Conservation (phyloP, 2,797 vertebrate species). For the Pristis pectinata region DNA sequence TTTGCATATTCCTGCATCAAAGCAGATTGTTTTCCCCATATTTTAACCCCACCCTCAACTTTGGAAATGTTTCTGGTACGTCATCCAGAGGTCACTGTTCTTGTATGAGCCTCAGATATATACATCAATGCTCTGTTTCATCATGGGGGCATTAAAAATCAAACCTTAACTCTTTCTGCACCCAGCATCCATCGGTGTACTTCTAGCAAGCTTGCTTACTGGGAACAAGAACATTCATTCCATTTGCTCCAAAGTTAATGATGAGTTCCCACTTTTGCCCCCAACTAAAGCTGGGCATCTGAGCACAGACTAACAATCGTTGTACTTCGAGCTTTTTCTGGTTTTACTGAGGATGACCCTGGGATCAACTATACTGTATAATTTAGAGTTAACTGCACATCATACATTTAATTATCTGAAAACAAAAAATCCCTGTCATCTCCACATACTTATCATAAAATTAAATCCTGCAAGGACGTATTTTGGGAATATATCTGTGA, state of each 20-base stretch:
- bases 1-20: not conserved
- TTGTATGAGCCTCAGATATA: not conserved
- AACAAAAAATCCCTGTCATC: not conserved
- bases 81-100: not conserved
- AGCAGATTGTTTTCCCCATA: not conserved
- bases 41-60: not conserved
- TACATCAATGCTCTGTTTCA: not conserved
- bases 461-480: not conserved
- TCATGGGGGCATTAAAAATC: not conserved
- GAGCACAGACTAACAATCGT: not conserved
- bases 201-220: not conserved
- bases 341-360: not conserved
- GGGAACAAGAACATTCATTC: not conserved
- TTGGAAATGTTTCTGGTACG: not conserved
- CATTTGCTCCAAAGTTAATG: too few species aligned
- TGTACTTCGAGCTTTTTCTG: not conserved
- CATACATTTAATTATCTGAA: not conserved
- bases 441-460: not conserved
- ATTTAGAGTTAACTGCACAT: not conserved
- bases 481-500: not conserved
- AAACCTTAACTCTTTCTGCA: not conserved
- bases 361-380: not conserved
- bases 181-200: not conserved
- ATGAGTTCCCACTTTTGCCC: not conserved
- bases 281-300: not conserved